Percentiles rank a stretch among this genome's conserved stretches.
Evolutionary conservation across 2,797 vertebrate genomes (phyloP).

Genomic region (Pangasius djambal): DNA sequence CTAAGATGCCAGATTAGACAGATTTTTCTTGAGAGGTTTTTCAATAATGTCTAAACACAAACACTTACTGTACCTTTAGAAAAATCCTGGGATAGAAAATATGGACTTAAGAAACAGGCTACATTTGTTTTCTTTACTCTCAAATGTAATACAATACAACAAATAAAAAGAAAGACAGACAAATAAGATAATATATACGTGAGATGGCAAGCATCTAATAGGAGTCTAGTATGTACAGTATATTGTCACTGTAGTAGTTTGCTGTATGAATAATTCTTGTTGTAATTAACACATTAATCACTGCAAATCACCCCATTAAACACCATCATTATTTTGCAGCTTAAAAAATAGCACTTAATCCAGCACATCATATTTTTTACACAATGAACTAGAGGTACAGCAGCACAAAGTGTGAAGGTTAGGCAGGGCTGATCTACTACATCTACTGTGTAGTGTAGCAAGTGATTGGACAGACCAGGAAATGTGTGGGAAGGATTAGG

Average conservation of each 20-base stretch:
- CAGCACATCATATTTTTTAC: not conserved
- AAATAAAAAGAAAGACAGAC: not conserved
- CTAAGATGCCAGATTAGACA: not conserved
- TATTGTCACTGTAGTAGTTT: not conserved
- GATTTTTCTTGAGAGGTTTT: not conserved
- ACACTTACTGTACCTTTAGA: not conserved
- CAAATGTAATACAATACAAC: not conserved
- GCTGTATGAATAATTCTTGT: not conserved
- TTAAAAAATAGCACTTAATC: not conserved
- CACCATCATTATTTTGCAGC: not conserved
- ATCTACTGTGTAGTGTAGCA: not conserved
- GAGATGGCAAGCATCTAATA: not conserved
- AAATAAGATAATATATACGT: not conserved
- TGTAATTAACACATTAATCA: conserved; percentile 11
- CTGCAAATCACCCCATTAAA: not conserved
- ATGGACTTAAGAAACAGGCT: not conserved
- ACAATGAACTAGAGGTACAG: not conserved
- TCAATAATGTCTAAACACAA: not conserved
- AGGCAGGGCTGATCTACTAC: not conserved
- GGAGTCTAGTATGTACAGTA: not conserved
- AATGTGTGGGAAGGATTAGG: not conserved
- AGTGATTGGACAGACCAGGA: not conserved
- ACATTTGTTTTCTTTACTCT: not conserved
- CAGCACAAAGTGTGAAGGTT: not conserved
- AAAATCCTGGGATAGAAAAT: not conserved